These are phyloP conservation scores for Metaphire vulgaris DNA, from an alignment of 1,140 invertebrate genomes.

Conservation along the genomic window DNA sequence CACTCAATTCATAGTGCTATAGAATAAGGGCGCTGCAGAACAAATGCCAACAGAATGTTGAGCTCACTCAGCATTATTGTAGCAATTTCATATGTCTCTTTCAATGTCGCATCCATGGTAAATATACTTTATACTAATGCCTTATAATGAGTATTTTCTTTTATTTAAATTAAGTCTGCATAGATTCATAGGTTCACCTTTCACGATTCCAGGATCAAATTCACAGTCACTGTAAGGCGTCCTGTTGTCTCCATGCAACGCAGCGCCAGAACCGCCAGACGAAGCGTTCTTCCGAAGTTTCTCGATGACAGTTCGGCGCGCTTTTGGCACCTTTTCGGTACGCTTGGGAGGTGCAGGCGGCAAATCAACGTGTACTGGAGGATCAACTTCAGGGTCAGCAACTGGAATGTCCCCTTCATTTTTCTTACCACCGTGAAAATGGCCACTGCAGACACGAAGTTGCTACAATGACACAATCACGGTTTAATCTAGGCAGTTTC, in stretches of 20 bases:
- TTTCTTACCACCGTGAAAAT: slow-evolving; percentile 49
- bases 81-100: too few species aligned
- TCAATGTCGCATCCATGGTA: too few species aligned
- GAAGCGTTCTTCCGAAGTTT: slow-evolving; percentile 4
- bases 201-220: neutral
- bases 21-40: too few species aligned
- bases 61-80: too few species aligned
- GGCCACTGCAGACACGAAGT: slow-evolving; percentile 50
- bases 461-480: slow-evolving; percentile 30
- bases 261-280: neutral
- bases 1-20: too few species aligned
- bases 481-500: too few species aligned
- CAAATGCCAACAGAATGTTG: too few species aligned
- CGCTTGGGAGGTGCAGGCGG: slow-evolving; percentile 44
- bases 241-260: neutral
- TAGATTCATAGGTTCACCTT: neutral
- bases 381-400: slow-evolving; percentile 47
- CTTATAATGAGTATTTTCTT: too few species aligned
- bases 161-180: too few species aligned
- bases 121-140: too few species aligned
- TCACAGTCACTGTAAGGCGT: neutral
- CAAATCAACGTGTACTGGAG: slow-evolving; percentile 42
- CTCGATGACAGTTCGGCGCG: neutral
- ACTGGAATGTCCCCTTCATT: slow-evolving; percentile 51
- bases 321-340: neutral